Conservation (phyloP, 2,113 vertebrate species). For the Mohoua ochrocephala region DNA sequence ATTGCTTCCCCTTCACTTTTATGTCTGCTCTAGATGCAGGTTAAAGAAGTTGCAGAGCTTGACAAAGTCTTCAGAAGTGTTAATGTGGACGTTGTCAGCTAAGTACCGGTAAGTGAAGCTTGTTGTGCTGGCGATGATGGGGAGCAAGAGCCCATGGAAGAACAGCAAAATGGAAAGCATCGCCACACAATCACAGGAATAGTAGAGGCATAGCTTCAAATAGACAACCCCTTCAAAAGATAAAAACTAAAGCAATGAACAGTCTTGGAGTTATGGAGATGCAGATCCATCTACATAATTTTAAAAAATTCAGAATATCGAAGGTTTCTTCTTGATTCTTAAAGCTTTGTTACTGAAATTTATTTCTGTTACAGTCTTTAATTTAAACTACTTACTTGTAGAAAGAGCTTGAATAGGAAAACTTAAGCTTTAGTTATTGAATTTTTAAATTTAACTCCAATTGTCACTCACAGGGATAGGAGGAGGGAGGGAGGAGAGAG, state of each 20-base stretch:
- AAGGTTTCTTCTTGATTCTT: neutral
- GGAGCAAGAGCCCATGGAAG: neutral
- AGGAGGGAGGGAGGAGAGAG: no score
- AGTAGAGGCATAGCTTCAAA: neutral
- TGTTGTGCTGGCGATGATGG: neutral
- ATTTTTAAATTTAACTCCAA: neutral
- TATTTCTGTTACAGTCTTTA: neutral
- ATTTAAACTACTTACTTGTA: neutral
- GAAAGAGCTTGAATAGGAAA: neutral
- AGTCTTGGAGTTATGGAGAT: neutral
- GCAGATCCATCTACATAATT: neutral
- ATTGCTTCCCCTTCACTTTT: neutral
- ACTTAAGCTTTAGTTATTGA: neutral
- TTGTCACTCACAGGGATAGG: neutral
- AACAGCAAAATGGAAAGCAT: neutral
- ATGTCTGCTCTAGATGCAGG: neutral
- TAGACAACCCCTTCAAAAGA: neutral
- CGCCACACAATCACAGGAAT: neutral
- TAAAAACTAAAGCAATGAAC: neutral
- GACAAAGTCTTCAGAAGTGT: neutral
- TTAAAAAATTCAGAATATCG: neutral
- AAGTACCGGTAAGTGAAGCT: neutral
- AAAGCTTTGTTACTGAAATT: neutral
- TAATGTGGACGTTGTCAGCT: neutral
- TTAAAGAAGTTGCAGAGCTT: neutral